Evolutionary conservation across 1,140 invertebrate genomes (phyloP), one percentile per base, ranked within the genome.

Genomic region (Gonioctena quinquepunctata): DNA sequence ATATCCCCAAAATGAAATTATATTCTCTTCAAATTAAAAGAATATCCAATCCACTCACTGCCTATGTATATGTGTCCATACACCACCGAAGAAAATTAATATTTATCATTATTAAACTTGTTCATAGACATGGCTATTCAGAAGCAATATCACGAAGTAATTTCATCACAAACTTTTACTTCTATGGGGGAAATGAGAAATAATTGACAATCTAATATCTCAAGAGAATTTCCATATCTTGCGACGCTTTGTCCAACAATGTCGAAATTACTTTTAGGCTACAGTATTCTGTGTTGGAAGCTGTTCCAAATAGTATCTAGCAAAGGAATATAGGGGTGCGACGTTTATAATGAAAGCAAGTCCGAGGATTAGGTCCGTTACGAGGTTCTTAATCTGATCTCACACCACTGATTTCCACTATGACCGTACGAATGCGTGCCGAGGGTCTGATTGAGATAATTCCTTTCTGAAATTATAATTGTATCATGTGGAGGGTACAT

Each of bases 381-480:
- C 16, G 33, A 42, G 33, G 33, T 42, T 42, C 33, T 42, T 56
- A 59, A 25, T 59, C 56, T 59, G 56, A 22, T 59, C 56, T 59
- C 56, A 25, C 25, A 59, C 25, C 56, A 42, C 56, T 25, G 22
- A 25, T 59, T 59, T 59, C 56, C 23, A 59, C 56, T 25, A 59
- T 59, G 56, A 25, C 56, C 21, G 25, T 25, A 23, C 21, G 33
- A 16, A 13, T 59, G 21, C 56, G 56, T 59, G 56, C 56, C 56
- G 21, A 11, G 25, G 56, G 56, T 22, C 23, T 59, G 56, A 59
- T 59, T 59, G 23, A 59, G 56, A 59, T 59, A 59, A 59, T 59
- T 59, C 56, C 56, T 59, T 59, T 59, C n/a, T 13, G 56, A 59
- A 59, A 59, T 42, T 42, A 42, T 59, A 59, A 59, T 59, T 59